phyloP scores from a whole-genome alignment of 2,888 invertebrate species.

The Cerceris rybyensis region DNA sequence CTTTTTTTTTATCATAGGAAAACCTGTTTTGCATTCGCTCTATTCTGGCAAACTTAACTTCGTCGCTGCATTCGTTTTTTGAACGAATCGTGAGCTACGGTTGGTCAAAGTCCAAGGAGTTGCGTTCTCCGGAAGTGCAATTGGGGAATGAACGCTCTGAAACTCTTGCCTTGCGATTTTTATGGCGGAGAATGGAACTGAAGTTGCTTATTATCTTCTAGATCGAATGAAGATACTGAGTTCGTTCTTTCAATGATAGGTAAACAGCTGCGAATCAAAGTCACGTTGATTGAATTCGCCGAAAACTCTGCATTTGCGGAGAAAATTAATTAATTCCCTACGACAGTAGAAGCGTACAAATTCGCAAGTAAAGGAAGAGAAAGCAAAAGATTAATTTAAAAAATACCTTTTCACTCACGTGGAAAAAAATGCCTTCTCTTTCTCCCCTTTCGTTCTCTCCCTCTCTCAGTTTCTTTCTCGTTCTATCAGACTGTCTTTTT shows the following conservation, averaged over 20 bases:
- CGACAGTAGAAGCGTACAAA: too few species aligned
- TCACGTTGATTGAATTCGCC: too few species aligned
- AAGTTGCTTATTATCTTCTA: too few species aligned
- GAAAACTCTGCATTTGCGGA: background rate
- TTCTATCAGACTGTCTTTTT: background rate
- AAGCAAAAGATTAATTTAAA: background rate
- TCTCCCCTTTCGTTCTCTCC: background rate
- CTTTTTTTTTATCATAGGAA: background rate
- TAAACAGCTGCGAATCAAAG: too few species aligned
- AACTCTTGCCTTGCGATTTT: background rate
- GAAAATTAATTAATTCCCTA: background rate
- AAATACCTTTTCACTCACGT: background rate
- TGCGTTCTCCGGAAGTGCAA: too few species aligned
- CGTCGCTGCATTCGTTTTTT: background rate
- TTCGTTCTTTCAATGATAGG: too few species aligned
- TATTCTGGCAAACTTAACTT: slow-evolving; percentile 1
- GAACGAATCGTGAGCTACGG: background rate
- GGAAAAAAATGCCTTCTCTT: background rate
- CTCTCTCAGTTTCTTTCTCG: background rate
- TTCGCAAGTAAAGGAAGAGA: background rate
- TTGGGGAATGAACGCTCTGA: too few species aligned
- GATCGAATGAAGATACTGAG: too few species aligned
- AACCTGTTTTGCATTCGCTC: slow-evolving; percentile 25
- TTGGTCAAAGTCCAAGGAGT: too few species aligned
- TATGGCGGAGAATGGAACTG: background rate